phyloP scores from a whole-genome alignment of 2,888 invertebrate genomes.

The Xanthorhoe designata region DNA sequence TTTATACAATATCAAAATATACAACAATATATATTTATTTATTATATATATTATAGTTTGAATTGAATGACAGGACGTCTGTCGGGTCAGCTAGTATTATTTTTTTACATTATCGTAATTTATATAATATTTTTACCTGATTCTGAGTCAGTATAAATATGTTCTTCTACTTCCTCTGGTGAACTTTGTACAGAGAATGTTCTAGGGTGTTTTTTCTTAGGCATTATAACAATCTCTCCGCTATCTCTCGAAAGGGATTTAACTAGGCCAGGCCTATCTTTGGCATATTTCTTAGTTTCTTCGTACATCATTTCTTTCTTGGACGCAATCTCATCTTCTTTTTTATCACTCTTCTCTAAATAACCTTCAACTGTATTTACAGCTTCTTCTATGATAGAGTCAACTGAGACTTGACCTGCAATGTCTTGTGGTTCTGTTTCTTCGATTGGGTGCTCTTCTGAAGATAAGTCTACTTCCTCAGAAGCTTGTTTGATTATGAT shows the following conservation, averaged over 20 bases:
- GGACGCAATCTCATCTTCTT: slow-evolving; percentile 59
- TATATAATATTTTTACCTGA: slow-evolving; percentile 61
- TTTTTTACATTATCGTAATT: too few relatives aligned
- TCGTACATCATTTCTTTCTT: slow-evolving; percentile 65
- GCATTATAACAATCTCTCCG: slow-evolving; percentile 78
- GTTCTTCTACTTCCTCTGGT: slow-evolving; percentile 83
- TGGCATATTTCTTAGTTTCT: slow-evolving; percentile 64
- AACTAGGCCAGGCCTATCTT: slow-evolving; percentile 74
- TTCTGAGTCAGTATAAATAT: slow-evolving; percentile 83
- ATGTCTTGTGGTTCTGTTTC: slow-evolving; percentile 59
- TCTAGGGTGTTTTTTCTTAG: slow-evolving; percentile 78
- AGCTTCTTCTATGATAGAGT: slow-evolving; percentile 80
- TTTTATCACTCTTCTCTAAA: slow-evolving; percentile 60
- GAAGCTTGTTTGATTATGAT: slow-evolving; percentile 82
- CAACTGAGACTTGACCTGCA: slow-evolving; percentile 74
- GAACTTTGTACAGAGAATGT: slow-evolving; percentile 84
- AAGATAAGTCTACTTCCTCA: slow-evolving; percentile 76
- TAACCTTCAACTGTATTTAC: slow-evolving; percentile 75
- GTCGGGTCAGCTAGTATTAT: too few relatives aligned
- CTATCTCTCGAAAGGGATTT: slow-evolving; percentile 81
- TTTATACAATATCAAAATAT: too few relatives aligned
- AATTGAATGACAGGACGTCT: too few relatives aligned
- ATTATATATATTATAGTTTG: too few relatives aligned
- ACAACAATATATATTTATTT: too few relatives aligned
- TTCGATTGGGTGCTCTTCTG: slow-evolving; percentile 67